Conservation (phyloP, 2,888 invertebrate species). For the Cerastis leucographa region DNA sequence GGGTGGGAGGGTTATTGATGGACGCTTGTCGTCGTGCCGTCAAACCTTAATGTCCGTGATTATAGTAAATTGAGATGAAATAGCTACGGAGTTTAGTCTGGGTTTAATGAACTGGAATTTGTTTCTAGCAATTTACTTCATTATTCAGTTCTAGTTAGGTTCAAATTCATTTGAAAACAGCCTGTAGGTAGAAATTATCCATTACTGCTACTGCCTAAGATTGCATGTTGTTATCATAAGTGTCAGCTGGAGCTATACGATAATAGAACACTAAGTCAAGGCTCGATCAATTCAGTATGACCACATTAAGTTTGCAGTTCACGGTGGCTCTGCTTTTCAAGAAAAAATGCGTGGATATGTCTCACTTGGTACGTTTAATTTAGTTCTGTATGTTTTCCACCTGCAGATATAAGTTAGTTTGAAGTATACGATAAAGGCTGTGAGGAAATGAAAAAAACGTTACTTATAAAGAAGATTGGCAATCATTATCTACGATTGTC, state of each 20-base stretch:
- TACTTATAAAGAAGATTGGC: neutral
- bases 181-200: too few relatives aligned
- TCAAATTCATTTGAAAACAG: neutral
- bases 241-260: neutral
- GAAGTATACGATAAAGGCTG: neutral
- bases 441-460: conserved; percentile 14
- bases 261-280: conserved; percentile 8
- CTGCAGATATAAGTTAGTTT: too few relatives aligned
- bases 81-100: conserved; percentile 23
- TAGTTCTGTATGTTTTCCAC: too few relatives aligned
- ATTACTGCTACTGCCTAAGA: neutral
- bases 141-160: neutral
- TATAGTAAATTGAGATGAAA: conserved; percentile 64
- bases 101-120: conserved; percentile 14
- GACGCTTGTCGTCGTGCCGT: conserved; percentile 59
- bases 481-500: neutral
- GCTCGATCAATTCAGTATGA: neutral
- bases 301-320: too few relatives aligned
- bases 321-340: too few relatives aligned
- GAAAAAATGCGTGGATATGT: neutral
- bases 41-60: conserved; percentile 61
- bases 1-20: conserved; percentile 69
- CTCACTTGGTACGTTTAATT: too few relatives aligned
- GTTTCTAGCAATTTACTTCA: neutral
- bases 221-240: neutral